These are phyloP conservation scores for Hyaena hyaena DNA, from an alignment of 2,113 vertebrate species.

Conservation along the genomic window DNA sequence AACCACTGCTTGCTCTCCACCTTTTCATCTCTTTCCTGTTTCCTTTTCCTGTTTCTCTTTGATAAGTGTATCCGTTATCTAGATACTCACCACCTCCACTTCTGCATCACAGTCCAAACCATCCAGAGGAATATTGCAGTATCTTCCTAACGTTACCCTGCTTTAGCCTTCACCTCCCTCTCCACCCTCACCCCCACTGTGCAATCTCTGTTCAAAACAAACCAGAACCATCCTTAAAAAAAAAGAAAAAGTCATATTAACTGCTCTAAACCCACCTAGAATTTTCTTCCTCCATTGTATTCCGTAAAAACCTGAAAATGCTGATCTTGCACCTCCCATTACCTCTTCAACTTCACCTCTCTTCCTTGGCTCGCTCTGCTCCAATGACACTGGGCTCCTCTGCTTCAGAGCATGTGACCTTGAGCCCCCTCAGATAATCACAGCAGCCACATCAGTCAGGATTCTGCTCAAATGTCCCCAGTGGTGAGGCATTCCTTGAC, in stretches of 20 bases:
- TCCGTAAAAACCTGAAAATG: not conserved
- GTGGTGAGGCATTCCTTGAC: not conserved
- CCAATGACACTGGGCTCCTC: not conserved
- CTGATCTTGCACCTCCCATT: not conserved
- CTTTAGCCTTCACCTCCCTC: not conserved
- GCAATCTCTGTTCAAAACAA: not conserved
- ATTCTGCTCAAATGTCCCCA: not conserved
- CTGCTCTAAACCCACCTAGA: not conserved
- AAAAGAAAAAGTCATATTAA: not conserved
- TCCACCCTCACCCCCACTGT: not conserved
- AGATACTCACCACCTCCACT: not conserved
- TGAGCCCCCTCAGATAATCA: not conserved
- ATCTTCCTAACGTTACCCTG: not conserved
- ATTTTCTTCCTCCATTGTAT: not conserved
- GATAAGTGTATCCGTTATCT: not conserved
- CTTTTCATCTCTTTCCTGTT: not conserved
- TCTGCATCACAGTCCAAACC: not conserved
- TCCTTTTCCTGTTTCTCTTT: not conserved
- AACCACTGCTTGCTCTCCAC: not conserved
- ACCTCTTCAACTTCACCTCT: not conserved
- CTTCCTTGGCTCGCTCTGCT: not conserved
- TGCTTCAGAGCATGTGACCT: not conserved
- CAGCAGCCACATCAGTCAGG: not conserved
- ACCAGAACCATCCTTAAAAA: not conserved
- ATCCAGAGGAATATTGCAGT: not conserved